phyloP scores from a whole-genome alignment of 2,113 vertebrate genomes.

The Phylloscopus trochilus region DNA sequence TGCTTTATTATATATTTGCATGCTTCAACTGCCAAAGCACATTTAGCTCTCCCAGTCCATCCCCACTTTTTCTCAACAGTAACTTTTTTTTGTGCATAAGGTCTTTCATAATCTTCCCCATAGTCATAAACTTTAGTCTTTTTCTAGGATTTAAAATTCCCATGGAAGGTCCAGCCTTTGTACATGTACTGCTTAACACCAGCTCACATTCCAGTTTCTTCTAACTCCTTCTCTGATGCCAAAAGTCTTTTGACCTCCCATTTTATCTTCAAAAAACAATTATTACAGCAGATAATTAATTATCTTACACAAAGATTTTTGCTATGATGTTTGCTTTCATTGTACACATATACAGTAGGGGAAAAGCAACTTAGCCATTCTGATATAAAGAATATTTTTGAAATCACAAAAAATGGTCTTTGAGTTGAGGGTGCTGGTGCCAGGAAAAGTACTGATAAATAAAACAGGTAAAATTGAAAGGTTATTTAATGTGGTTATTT shows the following conservation, averaged over 20 bases:
- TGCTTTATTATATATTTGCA: neutral
- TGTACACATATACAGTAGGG: fast-evolving
- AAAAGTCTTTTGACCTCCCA: neutral
- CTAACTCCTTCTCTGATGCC: neutral
- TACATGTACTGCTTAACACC: neutral
- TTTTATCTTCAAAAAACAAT: neutral
- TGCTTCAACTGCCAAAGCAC: neutral
- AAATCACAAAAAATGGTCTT: neutral
- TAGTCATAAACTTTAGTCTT: neutral
- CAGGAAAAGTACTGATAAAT: neutral
- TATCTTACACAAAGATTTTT: neutral
- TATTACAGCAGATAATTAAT: neutral
- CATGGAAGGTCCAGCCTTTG: neutral
- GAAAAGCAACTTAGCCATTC: neutral
- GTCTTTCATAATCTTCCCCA: neutral
- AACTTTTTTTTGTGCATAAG: neutral
- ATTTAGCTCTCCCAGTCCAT: neutral
- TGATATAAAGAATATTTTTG: neutral
- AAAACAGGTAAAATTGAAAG: neutral
- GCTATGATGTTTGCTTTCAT: neutral
- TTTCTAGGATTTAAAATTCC: neutral
- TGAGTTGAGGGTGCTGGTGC: neutral
- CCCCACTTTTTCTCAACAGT: neutral
- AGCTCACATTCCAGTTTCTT: neutral
- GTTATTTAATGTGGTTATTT: neutral